Evolutionary conservation across 1,140 invertebrate species (phyloP), one percentile per base, ranked within the genome.

Genomic region (Trinorchestia longiramus): DNA sequence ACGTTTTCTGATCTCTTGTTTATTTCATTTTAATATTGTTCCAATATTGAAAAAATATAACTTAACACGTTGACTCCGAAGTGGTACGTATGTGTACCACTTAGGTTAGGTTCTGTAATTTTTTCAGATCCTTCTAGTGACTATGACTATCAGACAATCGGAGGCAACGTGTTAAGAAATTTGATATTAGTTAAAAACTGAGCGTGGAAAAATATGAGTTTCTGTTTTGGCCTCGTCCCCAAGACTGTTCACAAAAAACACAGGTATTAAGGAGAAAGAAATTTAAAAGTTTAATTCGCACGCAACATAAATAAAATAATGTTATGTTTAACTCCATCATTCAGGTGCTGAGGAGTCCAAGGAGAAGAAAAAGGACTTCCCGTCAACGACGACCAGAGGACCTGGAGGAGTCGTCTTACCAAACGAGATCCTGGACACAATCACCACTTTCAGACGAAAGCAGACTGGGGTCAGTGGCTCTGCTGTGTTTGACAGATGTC

Each of bases 371-470:
- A 96, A 97, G 94, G 92, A 92, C 36, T 96, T 95, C 23, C 19
- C 96, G 15, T 96, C 96, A n/a, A 96, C 96, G 43, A 97, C 97
- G 47, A 98, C 97, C 96, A 97, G 97, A 88, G 97, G 97, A 0
- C 97, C 97, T 17, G 97, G 97, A 57, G 98, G 98, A 19, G 97
- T 97, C 15, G 97, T 98, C 95, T 97, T 98, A n/a, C 98, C 98
- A 28, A 98, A 98, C 97, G 98, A 98, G 45, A 97, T 98, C 36
- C 97, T 98, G 28, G 98, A 98, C 96, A 98, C 98, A 88, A 98
- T 98, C 53, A 98, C 98, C 6, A 97, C 97, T 57, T 97, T 97
- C 97, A 97, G 97, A 96, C 97, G 98, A 96, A 98, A 98, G 97
- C 98, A 98, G 96, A 98, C 98, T 95, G 96, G 96, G 96, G 96